Percentiles rank a stretch among this genome's conserved stretches.
These are phyloP conservation scores for Himalopsyche anomala DNA, from an alignment of 2,888 invertebrate genomes.

Conservation along the genomic window DNA sequence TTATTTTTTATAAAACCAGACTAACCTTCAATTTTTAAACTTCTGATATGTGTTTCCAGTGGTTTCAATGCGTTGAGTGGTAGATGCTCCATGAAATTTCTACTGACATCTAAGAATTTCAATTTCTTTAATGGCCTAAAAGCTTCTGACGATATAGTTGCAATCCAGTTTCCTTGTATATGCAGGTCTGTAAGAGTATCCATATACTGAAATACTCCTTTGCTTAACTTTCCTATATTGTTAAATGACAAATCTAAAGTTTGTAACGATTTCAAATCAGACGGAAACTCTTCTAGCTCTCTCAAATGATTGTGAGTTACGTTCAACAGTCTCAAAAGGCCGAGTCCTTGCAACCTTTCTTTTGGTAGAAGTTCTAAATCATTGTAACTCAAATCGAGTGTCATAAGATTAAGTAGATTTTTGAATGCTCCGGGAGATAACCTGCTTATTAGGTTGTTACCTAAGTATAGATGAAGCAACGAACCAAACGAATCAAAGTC, in stretches of 20 bases:
- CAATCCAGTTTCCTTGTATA: slow-evolving; percentile 89
- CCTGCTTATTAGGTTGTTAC: slow-evolving; percentile 84
- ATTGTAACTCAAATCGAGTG: slow-evolving; percentile 89
- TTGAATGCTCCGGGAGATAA: slow-evolving; percentile 92
- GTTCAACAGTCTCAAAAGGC: slow-evolving; percentile 84
- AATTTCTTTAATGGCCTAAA: slow-evolving; percentile 87
- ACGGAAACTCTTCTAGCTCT: slow-evolving; percentile 88
- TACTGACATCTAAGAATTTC: slow-evolving; percentile 85
- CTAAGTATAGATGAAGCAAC: slow-evolving; percentile 84
- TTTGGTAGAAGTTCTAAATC: slow-evolving; percentile 89
- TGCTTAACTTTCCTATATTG: slow-evolving; percentile 86
- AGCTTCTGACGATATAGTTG: slow-evolving; percentile 85
- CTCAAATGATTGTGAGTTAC: slow-evolving; percentile 89
- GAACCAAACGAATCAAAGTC: slow-evolving; percentile 91
- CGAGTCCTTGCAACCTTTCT: slow-evolving; percentile 88
- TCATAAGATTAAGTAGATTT: slow-evolving; percentile 84
- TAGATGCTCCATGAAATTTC: slow-evolving; percentile 89
- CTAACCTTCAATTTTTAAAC: slow-evolving; percentile 88
- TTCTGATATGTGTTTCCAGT: slow-evolving; percentile 89
- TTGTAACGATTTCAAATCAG: slow-evolving; percentile 86
- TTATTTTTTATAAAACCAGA: slow-evolving; percentile 55
- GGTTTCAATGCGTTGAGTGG: slow-evolving; percentile 86
- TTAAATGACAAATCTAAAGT: slow-evolving; percentile 89
- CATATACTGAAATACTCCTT: slow-evolving; percentile 86
- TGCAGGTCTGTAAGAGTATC: slow-evolving; percentile 86